phyloP scores from a whole-genome alignment of 2,888 invertebrate genomes.

The Matsumyia berberina region DNA sequence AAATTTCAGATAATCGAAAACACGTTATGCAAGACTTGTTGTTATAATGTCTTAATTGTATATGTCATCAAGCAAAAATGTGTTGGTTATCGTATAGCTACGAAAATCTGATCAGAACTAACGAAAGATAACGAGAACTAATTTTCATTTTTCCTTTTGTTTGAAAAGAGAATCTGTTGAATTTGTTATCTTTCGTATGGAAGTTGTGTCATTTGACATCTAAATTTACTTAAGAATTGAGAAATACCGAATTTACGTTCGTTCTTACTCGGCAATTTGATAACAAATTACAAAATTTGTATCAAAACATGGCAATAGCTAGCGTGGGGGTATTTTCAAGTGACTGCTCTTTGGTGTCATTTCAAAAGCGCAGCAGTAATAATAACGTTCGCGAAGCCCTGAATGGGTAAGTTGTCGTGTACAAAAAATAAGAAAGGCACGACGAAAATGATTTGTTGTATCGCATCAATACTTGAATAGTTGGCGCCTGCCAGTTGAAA shows the following conservation, averaged over 20 bases:
- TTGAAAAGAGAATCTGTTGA: background rate
- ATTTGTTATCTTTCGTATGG: background rate
- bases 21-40: too few species aligned
- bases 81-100: background rate
- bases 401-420: too few species aligned
- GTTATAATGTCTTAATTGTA: too few species aligned
- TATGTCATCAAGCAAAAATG: background rate
- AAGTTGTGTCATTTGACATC: background rate
- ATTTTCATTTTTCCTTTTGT: background rate
- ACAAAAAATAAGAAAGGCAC: too few species aligned
- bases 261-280: background rate
- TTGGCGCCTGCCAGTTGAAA: too few species aligned
- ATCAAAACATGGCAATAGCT: background rate
- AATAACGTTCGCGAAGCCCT: too few species aligned
- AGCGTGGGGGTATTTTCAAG: background rate
- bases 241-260: background rate
- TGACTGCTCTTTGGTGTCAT: too few species aligned
- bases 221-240: background rate
- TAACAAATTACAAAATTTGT: background rate
- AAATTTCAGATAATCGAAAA: too few species aligned
- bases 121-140: background rate
- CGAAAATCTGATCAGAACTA: constrained; percentile 1
- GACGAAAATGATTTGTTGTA: too few species aligned
- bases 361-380: too few species aligned
- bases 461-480: background rate